phyloP scores from a whole-genome alignment of 2,888 invertebrate genomes.

The Lepas anatifera region DNA sequence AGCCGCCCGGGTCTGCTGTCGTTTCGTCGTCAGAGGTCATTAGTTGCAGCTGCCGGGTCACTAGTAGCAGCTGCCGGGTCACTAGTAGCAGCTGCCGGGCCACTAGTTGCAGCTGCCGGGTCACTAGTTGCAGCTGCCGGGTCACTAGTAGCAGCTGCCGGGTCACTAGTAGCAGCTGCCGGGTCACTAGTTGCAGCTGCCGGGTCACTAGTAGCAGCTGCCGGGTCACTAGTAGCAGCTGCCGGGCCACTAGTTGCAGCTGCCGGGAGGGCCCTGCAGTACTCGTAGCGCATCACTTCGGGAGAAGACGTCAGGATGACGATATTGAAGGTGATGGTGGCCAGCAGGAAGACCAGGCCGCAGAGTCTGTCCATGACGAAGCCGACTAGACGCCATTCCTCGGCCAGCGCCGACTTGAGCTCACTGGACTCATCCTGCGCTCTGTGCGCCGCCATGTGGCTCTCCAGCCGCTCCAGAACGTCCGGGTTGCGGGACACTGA shows the following conservation, averaged over 20 bases:
- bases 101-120: no score
- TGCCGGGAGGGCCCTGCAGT: constrained; percentile 10
- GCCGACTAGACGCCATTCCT: not conserved
- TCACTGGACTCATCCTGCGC: not conserved
- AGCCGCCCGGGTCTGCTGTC: no score
- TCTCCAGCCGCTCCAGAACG: not conserved
- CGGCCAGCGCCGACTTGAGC: not conserved
- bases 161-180: no score
- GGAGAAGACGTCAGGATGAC: not conserved
- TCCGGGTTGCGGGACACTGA: no score
- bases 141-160: no score
- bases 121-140: no score
- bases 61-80: no score
- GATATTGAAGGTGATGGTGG: not conserved
- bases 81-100: no score
- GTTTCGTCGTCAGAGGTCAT: no score
- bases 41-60: no score
- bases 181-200: no score
- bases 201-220: no score
- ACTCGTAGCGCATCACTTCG: not conserved
- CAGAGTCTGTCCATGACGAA: not conserved
- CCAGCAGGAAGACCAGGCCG: not conserved
- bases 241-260: not conserved
- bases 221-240: not conserved
- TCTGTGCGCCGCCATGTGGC: not conserved